phyloP scores from a whole-genome alignment of 1,140 invertebrate genomes.

The Zaprionus tsacasi region DNA sequence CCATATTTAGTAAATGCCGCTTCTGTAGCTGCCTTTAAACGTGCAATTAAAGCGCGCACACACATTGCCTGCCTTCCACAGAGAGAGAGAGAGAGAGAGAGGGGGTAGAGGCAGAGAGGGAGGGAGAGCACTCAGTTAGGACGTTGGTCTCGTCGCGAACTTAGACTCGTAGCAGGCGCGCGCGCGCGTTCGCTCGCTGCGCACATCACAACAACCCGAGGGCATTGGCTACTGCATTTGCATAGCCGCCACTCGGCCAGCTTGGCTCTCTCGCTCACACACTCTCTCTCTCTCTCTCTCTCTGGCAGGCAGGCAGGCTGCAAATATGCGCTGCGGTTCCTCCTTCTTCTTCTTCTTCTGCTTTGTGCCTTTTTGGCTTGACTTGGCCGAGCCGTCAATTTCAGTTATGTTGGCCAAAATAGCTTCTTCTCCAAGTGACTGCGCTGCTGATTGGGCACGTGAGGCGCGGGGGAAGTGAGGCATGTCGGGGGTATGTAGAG shows the following conservation, averaged over 20 bases:
- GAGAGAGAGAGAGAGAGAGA: not conserved
- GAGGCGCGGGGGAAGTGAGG: too few species aligned
- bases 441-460: slow-evolving; percentile 3
- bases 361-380: slow-evolving; percentile 27
- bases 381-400: slow-evolving; percentile 52
- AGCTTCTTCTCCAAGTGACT: slow-evolving; percentile 45
- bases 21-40: slow-evolving; percentile 81
- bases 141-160: slow-evolving; percentile 25
- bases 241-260: slow-evolving; percentile 69
- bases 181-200: slow-evolving; percentile 53
- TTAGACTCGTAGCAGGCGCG: slow-evolving; percentile 11
- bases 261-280: slow-evolving; percentile 1
- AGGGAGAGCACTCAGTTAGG: slow-evolving; percentile 23
- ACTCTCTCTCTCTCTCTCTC: not conserved
- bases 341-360: slow-evolving; percentile 1
- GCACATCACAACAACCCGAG: slow-evolving; percentile 83
- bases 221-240: slow-evolving; percentile 84
- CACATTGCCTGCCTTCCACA: slow-evolving; percentile 7
- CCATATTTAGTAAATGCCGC: slow-evolving; percentile 82
- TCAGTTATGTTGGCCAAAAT: slow-evolving; percentile 58
- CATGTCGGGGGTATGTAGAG: not conserved
- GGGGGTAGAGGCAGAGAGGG: not conserved
- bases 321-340: slow-evolving; percentile 23
- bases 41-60: slow-evolving; percentile 77
- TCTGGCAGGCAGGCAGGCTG: not conserved